phyloP scores from a whole-genome alignment of 1,140 invertebrate species.

The Augochlora pura region DNA sequence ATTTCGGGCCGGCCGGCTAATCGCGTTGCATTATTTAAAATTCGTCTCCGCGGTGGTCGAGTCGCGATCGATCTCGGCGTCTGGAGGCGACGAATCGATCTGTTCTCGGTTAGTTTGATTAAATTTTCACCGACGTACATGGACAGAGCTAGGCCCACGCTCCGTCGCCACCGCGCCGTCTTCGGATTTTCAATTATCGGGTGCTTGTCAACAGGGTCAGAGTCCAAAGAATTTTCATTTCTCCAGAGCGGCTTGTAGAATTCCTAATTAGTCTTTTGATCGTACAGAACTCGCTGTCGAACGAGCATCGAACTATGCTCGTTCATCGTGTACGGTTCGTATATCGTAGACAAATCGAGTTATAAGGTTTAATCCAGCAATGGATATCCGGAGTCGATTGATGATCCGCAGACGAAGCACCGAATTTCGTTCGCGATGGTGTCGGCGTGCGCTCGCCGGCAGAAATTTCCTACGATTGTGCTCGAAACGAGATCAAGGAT shows the following conservation, averaged over 20 bases:
- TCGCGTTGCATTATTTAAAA: neutral
- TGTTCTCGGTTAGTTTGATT: neutral
- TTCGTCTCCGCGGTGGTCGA: neutral
- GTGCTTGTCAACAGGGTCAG: no score
- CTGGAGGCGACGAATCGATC: neutral
- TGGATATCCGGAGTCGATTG: neutral
- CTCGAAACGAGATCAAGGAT: slow-evolving; percentile 24
- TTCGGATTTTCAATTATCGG: no score
- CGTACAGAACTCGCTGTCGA: no score
- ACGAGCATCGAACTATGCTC: no score
- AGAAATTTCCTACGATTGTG: slow-evolving; percentile 5
- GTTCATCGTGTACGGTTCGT: neutral
- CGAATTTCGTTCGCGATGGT: neutral
- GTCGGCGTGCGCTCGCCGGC: neutral
- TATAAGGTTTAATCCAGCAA: neutral
- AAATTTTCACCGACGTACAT: neutral
- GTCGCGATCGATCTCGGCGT: neutral
- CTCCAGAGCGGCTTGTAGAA: no score
- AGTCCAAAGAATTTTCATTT: no score
- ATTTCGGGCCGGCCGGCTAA: neutral
- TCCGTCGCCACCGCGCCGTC: no score
- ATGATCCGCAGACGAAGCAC: neutral
- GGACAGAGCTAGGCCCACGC: neutral
- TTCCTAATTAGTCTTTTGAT: no score
- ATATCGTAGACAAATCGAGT: neutral